Percentiles rank a stretch among this genome's conserved stretches.
Evolutionary conservation across 2,113 vertebrate species (phyloP).

Genomic region (Alethe castanea): DNA sequence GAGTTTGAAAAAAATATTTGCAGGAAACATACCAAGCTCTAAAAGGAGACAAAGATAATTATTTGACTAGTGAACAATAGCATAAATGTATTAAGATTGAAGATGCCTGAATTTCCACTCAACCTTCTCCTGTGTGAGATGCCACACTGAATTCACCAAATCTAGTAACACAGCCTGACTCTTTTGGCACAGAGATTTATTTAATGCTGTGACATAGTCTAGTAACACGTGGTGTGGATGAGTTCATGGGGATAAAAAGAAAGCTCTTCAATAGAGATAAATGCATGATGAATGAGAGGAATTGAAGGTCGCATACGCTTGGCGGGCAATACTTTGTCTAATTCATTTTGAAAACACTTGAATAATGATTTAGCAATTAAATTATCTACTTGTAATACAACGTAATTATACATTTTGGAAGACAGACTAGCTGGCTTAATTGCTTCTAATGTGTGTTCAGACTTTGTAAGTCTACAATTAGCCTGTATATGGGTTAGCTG

Average conservation of each 20-base stretch:
- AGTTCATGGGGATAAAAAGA: neutral
- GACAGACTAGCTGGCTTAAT: neutral
- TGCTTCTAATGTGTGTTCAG: neutral
- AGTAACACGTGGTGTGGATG: neutral
- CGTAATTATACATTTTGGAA: neutral
- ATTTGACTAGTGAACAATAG: neutral
- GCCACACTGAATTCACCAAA: neutral
- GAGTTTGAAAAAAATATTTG: neutral
- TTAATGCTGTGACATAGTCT: neutral
- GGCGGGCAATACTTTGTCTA: neutral
- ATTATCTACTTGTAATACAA: neutral
- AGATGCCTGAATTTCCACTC: neutral
- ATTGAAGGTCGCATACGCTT: neutral
- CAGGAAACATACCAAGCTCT: neutral
- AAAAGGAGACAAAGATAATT: neutral
- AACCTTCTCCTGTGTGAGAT: neutral
- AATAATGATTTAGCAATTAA: constrained; percentile 1
- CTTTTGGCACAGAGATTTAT: neutral
- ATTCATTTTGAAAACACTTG: neutral
- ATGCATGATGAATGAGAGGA: neutral
- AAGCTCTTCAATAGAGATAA: neutral
- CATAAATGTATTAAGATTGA: neutral
- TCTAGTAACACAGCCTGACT: neutral
- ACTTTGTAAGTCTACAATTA: neutral
- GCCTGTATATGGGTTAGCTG: neutral